Base-by-base conservation (phyloP, 2,888 invertebrate species). In the Tachystola acroxantha region DNA sequence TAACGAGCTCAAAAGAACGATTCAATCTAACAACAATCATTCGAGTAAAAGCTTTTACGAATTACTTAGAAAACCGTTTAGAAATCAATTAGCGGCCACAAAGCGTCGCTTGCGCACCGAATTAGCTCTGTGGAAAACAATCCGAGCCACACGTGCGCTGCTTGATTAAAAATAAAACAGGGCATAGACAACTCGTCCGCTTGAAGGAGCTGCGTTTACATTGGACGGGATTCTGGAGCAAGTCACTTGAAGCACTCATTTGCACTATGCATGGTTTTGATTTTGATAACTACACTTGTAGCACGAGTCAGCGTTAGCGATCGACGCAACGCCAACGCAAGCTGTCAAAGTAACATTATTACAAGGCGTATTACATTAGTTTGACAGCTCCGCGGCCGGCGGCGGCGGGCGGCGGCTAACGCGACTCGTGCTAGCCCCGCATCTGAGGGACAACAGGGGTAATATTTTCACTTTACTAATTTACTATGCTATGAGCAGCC, bases 131-230 rank as follows among this genome's bases (percentile, higher is more conserved):
- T 46, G 44, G 11, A 53, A 61, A 60, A 59, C 60, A 59, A 57
- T 57, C 50, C 46, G 42, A 52, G 60, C 66, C 67, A 63, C 72
- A 71, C 70, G 70, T 67, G 80, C 64, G 64, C 54, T 51, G 59
- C 51, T 52, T 19, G 35, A 67, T 67, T 71, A 74, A 78, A 80
- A 80, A 82, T 81, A 81, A 80, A 71, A 73, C 73, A 49, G 54
- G 48, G 51, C 66, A 73, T 71, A 69, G 73, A 70, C 67, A 57
- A 71, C 60, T 50, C 47, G 53, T 50, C 60, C 64, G 66, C 58
- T 65, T 69, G 63, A 58, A 64, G 60, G 48, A 45, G 26, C 37
- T 42, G 53, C 52, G 63, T 70, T 72, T 52, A 37, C 5, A 37
- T 7, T 36, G 1, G 2, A 10, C 3, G 16, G 16, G 10, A 16